Evolutionary conservation across 2,113 vertebrate species (phyloP).

Genomic region (Alethe diademata): DNA sequence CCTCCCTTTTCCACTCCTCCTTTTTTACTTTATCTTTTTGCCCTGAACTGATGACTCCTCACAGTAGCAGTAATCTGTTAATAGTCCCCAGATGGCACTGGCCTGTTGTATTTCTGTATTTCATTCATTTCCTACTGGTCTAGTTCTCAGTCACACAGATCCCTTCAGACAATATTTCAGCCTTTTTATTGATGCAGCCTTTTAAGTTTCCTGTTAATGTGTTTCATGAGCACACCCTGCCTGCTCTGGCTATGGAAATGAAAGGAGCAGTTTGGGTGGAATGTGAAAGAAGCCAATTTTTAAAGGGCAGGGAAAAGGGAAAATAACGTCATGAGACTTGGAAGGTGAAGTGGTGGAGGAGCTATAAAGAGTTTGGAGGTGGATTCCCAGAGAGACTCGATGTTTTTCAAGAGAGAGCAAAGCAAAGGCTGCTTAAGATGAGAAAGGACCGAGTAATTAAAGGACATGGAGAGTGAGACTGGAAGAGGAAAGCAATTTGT

Average conservation of each 20-base stretch:
- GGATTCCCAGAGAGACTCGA: not conserved
- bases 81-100: not conserved
- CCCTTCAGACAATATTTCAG: constrained; percentile 3
- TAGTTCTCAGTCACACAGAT: not conserved
- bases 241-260: not conserved
- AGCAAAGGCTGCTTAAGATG: not conserved
- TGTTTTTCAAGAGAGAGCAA: not conserved
- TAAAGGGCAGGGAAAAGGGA: not conserved
- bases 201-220: not conserved
- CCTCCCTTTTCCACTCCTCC: not conserved
- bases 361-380: not conserved
- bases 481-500: not conserved
- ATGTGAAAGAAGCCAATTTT: not conserved
- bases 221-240: not conserved
- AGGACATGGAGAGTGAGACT: not conserved
- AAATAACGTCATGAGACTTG: not conserved
- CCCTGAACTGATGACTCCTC: not conserved
- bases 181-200: not conserved
- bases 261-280: not conserved
- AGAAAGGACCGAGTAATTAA: not conserved
- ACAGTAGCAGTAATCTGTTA: not conserved
- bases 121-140: not conserved
- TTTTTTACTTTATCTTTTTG: not conserved
- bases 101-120: not conserved
- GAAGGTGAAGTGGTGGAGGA: not conserved